phyloP scores from a whole-genome alignment of 2,888 invertebrate genomes.

The Abrostola tripartita region DNA sequence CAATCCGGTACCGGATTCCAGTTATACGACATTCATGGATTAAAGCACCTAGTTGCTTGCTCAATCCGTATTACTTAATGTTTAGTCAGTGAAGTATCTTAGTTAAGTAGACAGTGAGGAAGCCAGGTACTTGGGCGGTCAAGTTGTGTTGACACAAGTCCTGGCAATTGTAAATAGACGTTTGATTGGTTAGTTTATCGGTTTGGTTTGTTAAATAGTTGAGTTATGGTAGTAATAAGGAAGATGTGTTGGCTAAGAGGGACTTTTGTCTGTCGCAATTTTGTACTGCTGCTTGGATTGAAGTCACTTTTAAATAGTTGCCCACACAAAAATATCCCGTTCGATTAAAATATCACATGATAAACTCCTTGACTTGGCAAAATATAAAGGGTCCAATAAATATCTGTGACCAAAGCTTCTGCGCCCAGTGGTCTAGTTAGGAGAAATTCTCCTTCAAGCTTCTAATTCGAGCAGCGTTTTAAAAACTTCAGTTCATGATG shows the following conservation, averaged over 20 bases:
- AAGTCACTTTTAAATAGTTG: too few species aligned
- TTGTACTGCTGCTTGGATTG: too few species aligned
- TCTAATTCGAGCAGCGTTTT: too few species aligned
- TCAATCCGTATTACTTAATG: slow-evolving; percentile 29
- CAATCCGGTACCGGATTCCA: slow-evolving; percentile 43
- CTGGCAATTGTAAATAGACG: slow-evolving; percentile 17
- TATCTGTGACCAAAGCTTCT: too few species aligned
- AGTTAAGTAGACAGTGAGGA: slow-evolving; percentile 26
- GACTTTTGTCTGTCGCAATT: neutral
- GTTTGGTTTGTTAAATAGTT: neutral
- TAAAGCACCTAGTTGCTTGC: slow-evolving; percentile 28
- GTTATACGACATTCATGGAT: slow-evolving; percentile 29
- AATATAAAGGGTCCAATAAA: too few species aligned
- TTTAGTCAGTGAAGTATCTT: slow-evolving; percentile 35
- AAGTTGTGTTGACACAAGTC: slow-evolving; percentile 11
- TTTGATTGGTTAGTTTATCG: slow-evolving; percentile 3
- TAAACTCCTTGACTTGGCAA: too few species aligned
- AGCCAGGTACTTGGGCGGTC: slow-evolving; percentile 27
- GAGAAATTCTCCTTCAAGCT: too few species aligned
- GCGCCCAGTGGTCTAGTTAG: too few species aligned
- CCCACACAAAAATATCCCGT: too few species aligned
- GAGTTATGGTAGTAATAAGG: neutral
- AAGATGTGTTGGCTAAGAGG: neutral
- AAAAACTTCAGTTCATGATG: too few species aligned
- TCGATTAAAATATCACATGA: too few species aligned